phyloP scores from a whole-genome alignment of 2,888 invertebrate genomes.

The Spicauda simplicius region DNA sequence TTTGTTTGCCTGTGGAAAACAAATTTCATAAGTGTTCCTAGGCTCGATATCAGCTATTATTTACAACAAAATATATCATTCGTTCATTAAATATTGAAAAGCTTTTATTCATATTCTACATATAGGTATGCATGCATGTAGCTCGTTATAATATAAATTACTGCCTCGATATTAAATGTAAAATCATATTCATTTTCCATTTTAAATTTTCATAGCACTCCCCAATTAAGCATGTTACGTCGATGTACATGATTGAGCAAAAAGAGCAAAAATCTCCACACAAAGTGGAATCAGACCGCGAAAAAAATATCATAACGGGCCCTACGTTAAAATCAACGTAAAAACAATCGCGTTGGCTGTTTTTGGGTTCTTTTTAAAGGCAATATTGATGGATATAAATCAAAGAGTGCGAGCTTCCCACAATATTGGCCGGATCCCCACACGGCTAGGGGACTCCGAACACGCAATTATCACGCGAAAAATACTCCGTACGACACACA shows the following conservation, averaged over 20 bases:
- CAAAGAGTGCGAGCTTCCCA: conserved; percentile 7
- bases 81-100: no score
- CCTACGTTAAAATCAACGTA: background rate
- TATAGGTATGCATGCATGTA: no score
- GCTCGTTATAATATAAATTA: background rate
- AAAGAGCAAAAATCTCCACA: background rate
- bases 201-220: conserved; percentile 4
- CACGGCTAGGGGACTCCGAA: conserved; percentile 13
- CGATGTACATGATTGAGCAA: background rate
- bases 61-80: no score
- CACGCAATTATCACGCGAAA: conserved; percentile 18
- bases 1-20: no score
- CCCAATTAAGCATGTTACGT: conserved; percentile 6
- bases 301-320: background rate
- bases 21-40: no score
- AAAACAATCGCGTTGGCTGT: background rate
- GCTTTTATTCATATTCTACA: no score
- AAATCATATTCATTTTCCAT: background rate
- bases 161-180: background rate
- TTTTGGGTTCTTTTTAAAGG: background rate
- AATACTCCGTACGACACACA: conserved; percentile 17
- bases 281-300: background rate
- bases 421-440: conserved; percentile 15
- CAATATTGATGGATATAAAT: conserved; percentile 1
- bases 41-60: no score